These are phyloP conservation scores for Trichonephila clavipes DNA, from an alignment of 1,140 invertebrate species.

Conservation along the genomic window DNA sequence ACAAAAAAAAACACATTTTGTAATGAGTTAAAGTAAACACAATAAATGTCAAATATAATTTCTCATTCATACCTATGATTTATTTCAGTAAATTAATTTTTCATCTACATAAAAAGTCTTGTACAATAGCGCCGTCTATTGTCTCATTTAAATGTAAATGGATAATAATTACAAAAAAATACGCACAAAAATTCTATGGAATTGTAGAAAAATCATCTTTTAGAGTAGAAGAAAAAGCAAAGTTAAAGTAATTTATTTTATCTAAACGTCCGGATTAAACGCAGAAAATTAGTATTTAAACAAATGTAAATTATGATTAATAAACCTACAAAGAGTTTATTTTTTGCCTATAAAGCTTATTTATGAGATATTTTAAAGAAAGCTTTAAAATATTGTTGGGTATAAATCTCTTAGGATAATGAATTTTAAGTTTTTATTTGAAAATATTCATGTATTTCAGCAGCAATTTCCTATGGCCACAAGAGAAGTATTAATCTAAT, in stretches of 20 bases:
- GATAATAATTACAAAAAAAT: too few relatives aligned
- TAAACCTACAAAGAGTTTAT: neutral
- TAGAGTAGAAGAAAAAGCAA: neutral
- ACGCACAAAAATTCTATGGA: neutral
- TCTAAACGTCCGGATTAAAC: neutral
- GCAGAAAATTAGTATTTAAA: constrained; percentile 2
- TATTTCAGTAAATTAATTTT: neutral
- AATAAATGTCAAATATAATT: too few relatives aligned
- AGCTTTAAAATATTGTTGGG: neutral
- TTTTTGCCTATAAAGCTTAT: neutral
- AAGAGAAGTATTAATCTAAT: constrained; percentile 62
- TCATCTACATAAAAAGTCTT: neutral
- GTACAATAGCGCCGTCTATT: neutral
- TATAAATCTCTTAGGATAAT: constrained; percentile 11
- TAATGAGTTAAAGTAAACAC: too few relatives aligned
- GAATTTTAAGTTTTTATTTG: constrained; percentile 17
- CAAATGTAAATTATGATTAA: constrained; percentile 36
- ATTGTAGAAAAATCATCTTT: neutral
- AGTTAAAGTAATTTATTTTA: neutral
- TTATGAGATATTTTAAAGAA: constrained; percentile 25
- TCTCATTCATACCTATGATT: too few relatives aligned
- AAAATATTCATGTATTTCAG: constrained; percentile 56
- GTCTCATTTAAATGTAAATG: too few relatives aligned
- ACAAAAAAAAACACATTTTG: too few relatives aligned
- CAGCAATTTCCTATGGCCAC: constrained; percentile 29